Evolutionary conservation across 2,113 vertebrate genomes (phyloP).

Genomic region (Scytalopus superciliaris): DNA sequence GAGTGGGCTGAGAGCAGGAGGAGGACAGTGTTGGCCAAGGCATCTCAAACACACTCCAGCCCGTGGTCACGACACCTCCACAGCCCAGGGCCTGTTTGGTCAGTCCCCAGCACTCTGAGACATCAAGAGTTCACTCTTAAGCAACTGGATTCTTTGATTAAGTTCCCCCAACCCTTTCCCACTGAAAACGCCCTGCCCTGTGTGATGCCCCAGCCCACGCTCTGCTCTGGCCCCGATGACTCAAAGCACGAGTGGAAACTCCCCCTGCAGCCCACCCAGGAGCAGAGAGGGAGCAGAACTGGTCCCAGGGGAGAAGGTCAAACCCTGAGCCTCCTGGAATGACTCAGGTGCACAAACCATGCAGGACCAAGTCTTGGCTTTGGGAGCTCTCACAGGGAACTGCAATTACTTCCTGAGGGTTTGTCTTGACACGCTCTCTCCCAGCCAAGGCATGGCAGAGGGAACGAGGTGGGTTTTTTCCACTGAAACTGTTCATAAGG

Average conservation of each 20-base stretch:
- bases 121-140: background rate
- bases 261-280: background rate
- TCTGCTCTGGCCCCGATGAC: background rate
- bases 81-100: background rate
- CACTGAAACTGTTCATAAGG: conserved; percentile 35
- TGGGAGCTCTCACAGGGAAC: conserved; percentile 16
- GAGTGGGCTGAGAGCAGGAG: background rate
- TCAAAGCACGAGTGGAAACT: background rate
- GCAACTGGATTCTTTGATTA: background rate
- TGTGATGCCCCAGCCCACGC: background rate
- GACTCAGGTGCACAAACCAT: background rate
- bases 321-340: background rate
- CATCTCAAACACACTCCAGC: background rate
- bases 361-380: background rate
- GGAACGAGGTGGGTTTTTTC: background rate
- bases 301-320: background rate
- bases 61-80: background rate
- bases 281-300: background rate
- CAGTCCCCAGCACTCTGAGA: background rate
- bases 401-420: conserved; percentile 55
- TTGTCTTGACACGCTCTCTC: conserved; percentile 47
- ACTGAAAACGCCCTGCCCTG: background rate
- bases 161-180: too few relatives aligned
- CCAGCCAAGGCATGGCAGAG: background rate
- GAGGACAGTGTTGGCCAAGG: background rate